Conservation (phyloP, 2,888 invertebrate genomes). For the Punctoribates punctum region DNA sequence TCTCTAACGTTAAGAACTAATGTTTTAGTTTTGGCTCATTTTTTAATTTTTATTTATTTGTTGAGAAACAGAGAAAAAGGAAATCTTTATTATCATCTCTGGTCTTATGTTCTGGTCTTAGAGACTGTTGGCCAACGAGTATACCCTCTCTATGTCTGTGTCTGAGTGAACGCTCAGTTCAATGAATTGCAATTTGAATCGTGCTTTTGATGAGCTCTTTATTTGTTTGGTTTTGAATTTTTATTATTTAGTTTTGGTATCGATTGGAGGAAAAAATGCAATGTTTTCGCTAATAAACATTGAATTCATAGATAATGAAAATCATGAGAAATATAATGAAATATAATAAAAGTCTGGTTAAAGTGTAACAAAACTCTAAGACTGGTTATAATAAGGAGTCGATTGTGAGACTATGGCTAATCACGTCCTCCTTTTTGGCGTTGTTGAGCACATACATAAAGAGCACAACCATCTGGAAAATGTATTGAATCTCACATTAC, state of each 20-base stretch:
- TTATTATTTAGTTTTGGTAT: too few species aligned
- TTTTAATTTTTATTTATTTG: conserved; percentile 12
- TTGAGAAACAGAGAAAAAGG: conserved; percentile 24
- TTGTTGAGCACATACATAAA: conserved; percentile 6
- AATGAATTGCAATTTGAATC: too few species aligned
- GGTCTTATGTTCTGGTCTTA: neutral
- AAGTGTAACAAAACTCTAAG: conserved; percentile 8
- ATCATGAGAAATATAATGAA: neutral
- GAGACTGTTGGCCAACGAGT: neutral
- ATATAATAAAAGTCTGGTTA: conserved; percentile 27
- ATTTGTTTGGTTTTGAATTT: too few species aligned
- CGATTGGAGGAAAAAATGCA: too few species aligned
- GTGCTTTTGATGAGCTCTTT: too few species aligned
- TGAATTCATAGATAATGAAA: neutral
- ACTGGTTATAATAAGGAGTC: neutral
- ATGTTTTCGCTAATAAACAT: too few species aligned
- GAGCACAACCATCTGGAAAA: conserved; percentile 37
- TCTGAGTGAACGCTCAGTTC: neutral
- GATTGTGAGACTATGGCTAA: conserved; percentile 28
- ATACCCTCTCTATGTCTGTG: neutral
- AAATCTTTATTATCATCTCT: conserved; percentile 23
- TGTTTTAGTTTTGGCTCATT: conserved; percentile 25
- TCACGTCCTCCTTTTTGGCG: conserved; percentile 19
- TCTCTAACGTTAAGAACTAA: neutral
- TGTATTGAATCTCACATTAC: conserved; percentile 36